Evolutionary conservation across 2,888 invertebrate species (phyloP).

Genomic region (Spodoptera picta): DNA sequence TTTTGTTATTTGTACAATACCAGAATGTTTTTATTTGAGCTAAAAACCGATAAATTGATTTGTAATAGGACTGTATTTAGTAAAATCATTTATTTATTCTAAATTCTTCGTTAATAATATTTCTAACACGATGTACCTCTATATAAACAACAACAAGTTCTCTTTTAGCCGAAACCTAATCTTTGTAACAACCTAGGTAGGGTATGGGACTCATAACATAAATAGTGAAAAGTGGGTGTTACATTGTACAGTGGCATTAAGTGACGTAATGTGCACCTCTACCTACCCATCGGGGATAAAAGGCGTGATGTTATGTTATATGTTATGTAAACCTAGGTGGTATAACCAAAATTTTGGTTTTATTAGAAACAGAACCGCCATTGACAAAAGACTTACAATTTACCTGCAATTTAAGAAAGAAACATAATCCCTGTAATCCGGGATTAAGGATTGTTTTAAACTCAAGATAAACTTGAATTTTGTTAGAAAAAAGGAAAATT

Average conservation of each 20-base stretch:
- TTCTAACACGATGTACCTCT: background rate
- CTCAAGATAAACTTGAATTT: constrained; percentile 23
- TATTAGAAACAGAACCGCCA: constrained; percentile 5
- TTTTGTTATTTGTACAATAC: no score
- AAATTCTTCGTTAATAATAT: no score
- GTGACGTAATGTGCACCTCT: no score
- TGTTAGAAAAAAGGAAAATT: constrained; percentile 25
- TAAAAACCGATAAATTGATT: no score
- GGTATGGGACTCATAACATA: no score
- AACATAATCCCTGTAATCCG: constrained; percentile 42
- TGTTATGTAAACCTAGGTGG: background rate
- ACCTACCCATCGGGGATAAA: no score
- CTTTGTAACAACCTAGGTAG: constrained; percentile 1
- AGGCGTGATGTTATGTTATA: background rate
- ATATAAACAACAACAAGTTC: background rate
- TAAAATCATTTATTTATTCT: no score
- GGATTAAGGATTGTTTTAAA: constrained; percentile 36
- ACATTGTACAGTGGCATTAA: no score
- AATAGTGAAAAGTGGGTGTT: no score
- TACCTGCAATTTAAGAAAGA: constrained; percentile 21
- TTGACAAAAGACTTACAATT: constrained; percentile 27
- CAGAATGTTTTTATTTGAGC: no score
- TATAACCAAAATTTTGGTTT: background rate
- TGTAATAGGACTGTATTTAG: no score
- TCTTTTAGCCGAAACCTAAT: constrained; percentile 2